These are phyloP conservation scores for Gallinago solitaria DNA, from an alignment of 2,797 vertebrate genomes.

Conservation along the genomic window DNA sequence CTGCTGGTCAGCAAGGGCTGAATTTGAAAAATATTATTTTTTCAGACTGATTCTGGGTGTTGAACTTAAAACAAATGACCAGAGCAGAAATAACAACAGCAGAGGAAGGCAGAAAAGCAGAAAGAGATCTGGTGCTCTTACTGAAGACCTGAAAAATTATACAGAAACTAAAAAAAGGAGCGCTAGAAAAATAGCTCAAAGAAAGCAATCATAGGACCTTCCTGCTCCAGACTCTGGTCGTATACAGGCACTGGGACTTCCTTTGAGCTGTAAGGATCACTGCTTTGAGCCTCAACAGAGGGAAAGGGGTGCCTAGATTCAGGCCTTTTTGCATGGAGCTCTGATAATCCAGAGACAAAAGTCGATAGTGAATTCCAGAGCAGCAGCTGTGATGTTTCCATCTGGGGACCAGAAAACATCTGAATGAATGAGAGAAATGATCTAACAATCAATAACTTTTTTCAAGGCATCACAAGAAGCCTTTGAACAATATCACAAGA, in stretches of 20 bases:
- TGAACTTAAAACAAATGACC: not conserved
- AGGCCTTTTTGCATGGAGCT: conserved; percentile 47
- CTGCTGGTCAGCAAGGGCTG: conserved; percentile 31
- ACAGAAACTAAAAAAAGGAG: not conserved
- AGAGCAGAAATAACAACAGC: not conserved
- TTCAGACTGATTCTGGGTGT: not conserved
- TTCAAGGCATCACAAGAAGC: conserved; percentile 71
- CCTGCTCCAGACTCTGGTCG: conserved; percentile 14
- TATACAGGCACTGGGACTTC: not conserved
- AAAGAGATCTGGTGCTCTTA: not conserved
- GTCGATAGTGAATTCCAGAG: conserved; percentile 69
- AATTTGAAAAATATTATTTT: conserved; percentile 21
- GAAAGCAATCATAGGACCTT: not conserved
- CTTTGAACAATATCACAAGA: conserved; percentile 73
- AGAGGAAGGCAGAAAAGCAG: not conserved
- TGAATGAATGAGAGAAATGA: conserved; percentile 74
- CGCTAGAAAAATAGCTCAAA: conserved; percentile 8
- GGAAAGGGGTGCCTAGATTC: conserved; percentile 11
- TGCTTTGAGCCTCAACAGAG: not conserved
- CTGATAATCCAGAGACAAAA: conserved; percentile 68
- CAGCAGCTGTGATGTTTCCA: conserved; percentile 70
- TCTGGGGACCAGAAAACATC: conserved; percentile 74
- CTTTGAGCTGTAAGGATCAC: conserved; percentile 18
- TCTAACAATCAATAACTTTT: conserved; percentile 74
- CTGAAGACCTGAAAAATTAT: not conserved